Conservation (phyloP, 2,888 invertebrate genomes). For the Scelioninae gen. 2 region DNA sequence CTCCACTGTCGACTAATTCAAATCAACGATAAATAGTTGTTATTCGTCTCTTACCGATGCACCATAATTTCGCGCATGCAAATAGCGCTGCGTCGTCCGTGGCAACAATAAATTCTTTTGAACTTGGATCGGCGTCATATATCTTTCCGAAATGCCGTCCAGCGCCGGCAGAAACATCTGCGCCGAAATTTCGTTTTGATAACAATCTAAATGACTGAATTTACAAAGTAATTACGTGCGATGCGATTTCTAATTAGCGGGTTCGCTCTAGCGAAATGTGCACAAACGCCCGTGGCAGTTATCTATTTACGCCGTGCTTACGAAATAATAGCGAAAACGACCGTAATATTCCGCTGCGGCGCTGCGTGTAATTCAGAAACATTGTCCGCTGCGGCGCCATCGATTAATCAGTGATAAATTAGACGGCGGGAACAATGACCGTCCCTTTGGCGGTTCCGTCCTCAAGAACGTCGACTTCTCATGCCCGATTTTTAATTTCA, state of each 20-base stretch:
- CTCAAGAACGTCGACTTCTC: conserved; percentile 8
- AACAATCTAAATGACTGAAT: conserved; percentile 57
- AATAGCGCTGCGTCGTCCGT: background rate
- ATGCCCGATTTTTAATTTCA: conserved; percentile 19
- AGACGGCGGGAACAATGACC: background rate
- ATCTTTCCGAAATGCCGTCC: conserved; percentile 21
- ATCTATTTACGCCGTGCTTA: conserved; percentile 54
- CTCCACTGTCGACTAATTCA: too few species aligned
- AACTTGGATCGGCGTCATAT: conserved; percentile 3
- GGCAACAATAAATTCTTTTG: conserved; percentile 8
- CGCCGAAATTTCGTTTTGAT: conserved; percentile 53
- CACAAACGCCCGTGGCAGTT: conserved; percentile 56
- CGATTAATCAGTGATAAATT: conserved; percentile 42
- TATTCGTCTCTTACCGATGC: background rate
- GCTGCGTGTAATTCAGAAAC: conserved; percentile 44
- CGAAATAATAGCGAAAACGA: conserved; percentile 54
- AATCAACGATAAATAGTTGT: background rate
- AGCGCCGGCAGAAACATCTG: conserved; percentile 45
- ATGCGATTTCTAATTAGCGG: conserved; percentile 58
- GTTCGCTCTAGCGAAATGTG: conserved; percentile 51
- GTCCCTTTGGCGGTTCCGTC: conserved; percentile 16
- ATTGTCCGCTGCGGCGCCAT: conserved; percentile 24
- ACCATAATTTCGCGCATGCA: background rate
- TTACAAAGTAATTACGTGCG: conserved; percentile 57
- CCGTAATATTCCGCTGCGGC: conserved; percentile 41